Base-by-base conservation (phyloP, 2,113 vertebrate genomes). In the Misgurnus mizolepis region DNA sequence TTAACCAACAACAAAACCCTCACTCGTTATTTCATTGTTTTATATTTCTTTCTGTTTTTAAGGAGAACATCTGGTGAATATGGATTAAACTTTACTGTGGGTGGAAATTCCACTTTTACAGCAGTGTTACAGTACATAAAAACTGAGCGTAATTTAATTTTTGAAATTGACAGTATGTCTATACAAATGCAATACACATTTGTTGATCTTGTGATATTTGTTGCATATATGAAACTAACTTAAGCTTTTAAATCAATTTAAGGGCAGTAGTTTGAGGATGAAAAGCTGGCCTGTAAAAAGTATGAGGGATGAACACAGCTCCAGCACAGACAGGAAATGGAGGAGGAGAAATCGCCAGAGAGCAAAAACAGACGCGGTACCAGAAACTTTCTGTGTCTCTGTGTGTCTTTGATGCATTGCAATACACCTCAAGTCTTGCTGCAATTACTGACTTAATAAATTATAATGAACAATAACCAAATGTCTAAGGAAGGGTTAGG, bases 281-380 rank as follows among this genome's bases (percentile, higher is more conserved):
- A 5, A 74, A 45, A 10, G 40, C 55, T 74, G 71, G 56, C 7
- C 53, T 7, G 11, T 74, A 15, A 60, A 40, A 61, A 60, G 43
- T 56, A 74, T 71, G 55, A 73, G 9, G 11, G 40, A 43, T 74
- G 39, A 68, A 49, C 2, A 18, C 6, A 61, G 56, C 58, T 69
- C 70, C 68, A 75, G 69, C 39, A 79, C 18, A 79, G 79, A 73
- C 82, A 84, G 82, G 82, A 84, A 84, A 80, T 11, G 60, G 60
- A 72, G 69, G 60, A 79, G 71, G 70, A 72, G 70, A 72, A 17
- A 71, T 34, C 22, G 2, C 12, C 68, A 71, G 66, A 47, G 10
- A 72, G n/a, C 7, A 50, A 4, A 22, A 70, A 50, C 67, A 53
- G 7, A 34, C 27, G 27, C 27, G 27, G 27, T 34, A 34, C 27